Conservation (phyloP, 2,113 vertebrate genomes). For the Silurus glanis region DNA sequence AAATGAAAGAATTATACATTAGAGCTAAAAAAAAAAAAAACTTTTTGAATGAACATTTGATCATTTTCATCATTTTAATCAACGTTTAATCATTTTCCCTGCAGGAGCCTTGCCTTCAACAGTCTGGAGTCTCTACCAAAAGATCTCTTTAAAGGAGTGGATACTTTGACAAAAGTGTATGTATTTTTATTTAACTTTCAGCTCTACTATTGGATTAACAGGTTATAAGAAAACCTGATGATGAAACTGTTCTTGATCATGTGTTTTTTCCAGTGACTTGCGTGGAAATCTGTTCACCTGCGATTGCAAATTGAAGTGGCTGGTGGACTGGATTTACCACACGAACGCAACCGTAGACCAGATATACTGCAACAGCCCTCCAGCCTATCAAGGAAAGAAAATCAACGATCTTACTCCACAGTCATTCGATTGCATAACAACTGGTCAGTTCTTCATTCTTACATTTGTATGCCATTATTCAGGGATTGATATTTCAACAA, state of each 20-base stretch:
- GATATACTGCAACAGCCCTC: slow-evolving; percentile 88
- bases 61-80: too few relatives aligned
- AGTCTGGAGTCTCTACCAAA: slow-evolving; percentile 93
- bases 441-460: slow-evolving; percentile 74
- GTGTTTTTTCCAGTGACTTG: slow-evolving; percentile 78
- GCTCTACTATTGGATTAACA: background rate
- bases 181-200: slow-evolving; percentile 57
- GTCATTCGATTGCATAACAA: slow-evolving; percentile 94
- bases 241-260: background rate
- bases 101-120: slow-evolving; percentile 97
- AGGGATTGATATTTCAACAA: background rate
- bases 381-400: slow-evolving; percentile 84
- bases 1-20: background rate
- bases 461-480: background rate
- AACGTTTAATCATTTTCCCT: slow-evolving; percentile 41
- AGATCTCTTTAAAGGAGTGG: slow-evolving; percentile 98
- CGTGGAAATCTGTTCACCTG: slow-evolving; percentile 92
- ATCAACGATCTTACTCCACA: slow-evolving; percentile 87
- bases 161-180: slow-evolving; percentile 97
- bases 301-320: slow-evolving; percentile 97
- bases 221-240: background rate
- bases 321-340: slow-evolving; percentile 93
- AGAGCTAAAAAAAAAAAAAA: background rate
- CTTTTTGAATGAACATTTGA: background rate
- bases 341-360: slow-evolving; percentile 95